These are phyloP conservation scores for Sebastes cheni DNA, from an alignment of 2,797 vertebrate species.

Conservation along the genomic window DNA sequence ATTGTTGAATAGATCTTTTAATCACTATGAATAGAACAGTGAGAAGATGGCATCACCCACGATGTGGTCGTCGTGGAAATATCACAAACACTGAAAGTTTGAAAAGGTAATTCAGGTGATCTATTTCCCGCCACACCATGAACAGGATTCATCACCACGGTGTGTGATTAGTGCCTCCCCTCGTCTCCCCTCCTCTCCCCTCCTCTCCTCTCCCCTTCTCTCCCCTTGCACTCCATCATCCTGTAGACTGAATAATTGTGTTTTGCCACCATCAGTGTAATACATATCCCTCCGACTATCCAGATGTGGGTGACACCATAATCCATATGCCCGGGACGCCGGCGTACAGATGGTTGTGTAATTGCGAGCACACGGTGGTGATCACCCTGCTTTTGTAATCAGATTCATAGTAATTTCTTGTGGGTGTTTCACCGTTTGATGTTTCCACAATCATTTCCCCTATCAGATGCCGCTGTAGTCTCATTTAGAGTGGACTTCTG, in stretches of 20 bases:
- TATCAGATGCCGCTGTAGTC: slow-evolving; percentile 30
- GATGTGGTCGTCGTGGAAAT: background rate
- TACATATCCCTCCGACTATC: slow-evolving; percentile 62
- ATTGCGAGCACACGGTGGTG: slow-evolving; percentile 57
- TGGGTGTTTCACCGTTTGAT: slow-evolving; percentile 42
- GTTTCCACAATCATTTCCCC: slow-evolving; percentile 40
- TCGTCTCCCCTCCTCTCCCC: slow-evolving; percentile 38
- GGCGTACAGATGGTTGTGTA: slow-evolving; percentile 71
- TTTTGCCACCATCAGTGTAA: slow-evolving; percentile 54
- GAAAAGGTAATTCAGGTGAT: slow-evolving; percentile 20
- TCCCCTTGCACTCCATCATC: slow-evolving; percentile 65
- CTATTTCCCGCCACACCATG: slow-evolving; percentile 47
- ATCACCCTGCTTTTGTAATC: slow-evolving; percentile 61
- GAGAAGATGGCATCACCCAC: background rate
- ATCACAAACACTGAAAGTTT: slow-evolving; percentile 3
- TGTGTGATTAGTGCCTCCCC: slow-evolving; percentile 58
- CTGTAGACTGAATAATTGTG: slow-evolving; percentile 67
- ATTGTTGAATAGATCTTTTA: background rate
- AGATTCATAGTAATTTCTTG: slow-evolving; percentile 53
- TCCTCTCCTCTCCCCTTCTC: slow-evolving; percentile 36
- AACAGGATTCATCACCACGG: slow-evolving; percentile 64
- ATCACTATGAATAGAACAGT: background rate
- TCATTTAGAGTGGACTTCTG: slow-evolving; percentile 38
- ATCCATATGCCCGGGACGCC: slow-evolving; percentile 63
- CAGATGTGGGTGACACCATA: slow-evolving; percentile 67